Conservation (phyloP, 2,113 vertebrate species). For the mouse (Mus musculus) region DNA sequence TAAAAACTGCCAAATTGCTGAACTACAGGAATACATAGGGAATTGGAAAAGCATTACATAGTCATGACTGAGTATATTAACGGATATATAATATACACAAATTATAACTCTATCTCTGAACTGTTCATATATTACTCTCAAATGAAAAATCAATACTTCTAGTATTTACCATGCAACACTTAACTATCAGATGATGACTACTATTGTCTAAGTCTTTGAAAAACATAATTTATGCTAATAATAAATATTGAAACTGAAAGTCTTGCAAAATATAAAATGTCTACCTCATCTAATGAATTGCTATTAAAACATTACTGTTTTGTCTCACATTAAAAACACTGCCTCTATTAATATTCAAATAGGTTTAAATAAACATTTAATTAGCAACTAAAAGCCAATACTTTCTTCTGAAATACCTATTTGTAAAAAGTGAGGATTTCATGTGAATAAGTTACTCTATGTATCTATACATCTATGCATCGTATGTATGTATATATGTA, state of each 20-base stretch:
- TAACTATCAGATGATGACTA: neutral
- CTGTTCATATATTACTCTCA: neutral
- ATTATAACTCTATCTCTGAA: neutral
- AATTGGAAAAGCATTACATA: neutral
- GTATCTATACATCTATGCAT: neutral
- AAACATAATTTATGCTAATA: neutral
- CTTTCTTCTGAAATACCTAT: neutral
- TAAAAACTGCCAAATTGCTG: neutral
- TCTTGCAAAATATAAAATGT: neutral
- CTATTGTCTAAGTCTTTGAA: neutral
- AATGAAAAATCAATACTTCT: neutral
- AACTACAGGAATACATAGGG: too few relatives aligned
- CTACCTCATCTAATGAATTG: neutral
- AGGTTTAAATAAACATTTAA: neutral
- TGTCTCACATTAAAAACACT: neutral
- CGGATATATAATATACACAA: neutral
- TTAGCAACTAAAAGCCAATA: neutral
- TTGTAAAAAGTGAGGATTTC: neutral
- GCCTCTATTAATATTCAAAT: neutral
- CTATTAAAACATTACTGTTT: neutral
- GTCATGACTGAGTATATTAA: neutral
- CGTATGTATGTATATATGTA: too few relatives aligned
- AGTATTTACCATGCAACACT: neutral
- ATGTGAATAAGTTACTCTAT: neutral
- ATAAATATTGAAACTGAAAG: neutral